Evolutionary conservation across 1,140 invertebrate genomes (phyloP), one percentile per base, ranked within the genome.

Genomic region (Drosophila oshimai): DNA sequence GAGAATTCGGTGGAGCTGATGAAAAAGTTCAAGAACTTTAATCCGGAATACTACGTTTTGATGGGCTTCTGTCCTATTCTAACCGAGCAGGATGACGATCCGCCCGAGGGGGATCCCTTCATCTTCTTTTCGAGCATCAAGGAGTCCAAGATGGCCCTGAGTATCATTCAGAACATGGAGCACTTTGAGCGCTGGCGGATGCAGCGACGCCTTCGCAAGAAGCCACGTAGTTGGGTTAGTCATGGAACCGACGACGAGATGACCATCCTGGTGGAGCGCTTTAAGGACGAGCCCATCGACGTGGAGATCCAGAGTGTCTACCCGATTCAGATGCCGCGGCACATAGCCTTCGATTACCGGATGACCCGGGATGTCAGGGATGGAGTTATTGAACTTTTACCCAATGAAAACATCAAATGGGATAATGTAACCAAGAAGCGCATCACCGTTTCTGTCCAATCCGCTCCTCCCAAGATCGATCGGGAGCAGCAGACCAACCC

Each of bases 31-130:
- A 77, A 74, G 15, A 92, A 92, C 20, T 86, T 92, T 9, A 89
- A 92, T 13, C 89, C 90, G 39, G 93, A 93, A 6, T 71, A 92
- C 1, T 91, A 93, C 12, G 87, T 96, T 2, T 89, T 96, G 0
- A 91, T 96, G 39, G 95, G 95, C 7, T 96, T 95, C 70, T 93
- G 94, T 4, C 93, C 94, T 0, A 92, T 93, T 33, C 92, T 94
- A 49, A 92, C 93, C 0, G 92, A 92, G n/a, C 90, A 94, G 22
- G 87, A 92, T 1, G 93, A 94, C 44, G 93, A 95, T 67, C 95
- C 95, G 79, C 71, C 75, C 4, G 77, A 87, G 46, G 89, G 80
- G 9, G 95, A 95, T 73, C 91, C 95, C n/a, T 95, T 94, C 60
- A 86, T 94, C 6, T 95, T 93, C 4, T 90, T 91, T 55, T 73